Percentiles rank a stretch among this genome's conserved stretches.
These are phyloP conservation scores for Thera britannica DNA, from an alignment of 2,888 invertebrate genomes.

Conservation along the genomic window DNA sequence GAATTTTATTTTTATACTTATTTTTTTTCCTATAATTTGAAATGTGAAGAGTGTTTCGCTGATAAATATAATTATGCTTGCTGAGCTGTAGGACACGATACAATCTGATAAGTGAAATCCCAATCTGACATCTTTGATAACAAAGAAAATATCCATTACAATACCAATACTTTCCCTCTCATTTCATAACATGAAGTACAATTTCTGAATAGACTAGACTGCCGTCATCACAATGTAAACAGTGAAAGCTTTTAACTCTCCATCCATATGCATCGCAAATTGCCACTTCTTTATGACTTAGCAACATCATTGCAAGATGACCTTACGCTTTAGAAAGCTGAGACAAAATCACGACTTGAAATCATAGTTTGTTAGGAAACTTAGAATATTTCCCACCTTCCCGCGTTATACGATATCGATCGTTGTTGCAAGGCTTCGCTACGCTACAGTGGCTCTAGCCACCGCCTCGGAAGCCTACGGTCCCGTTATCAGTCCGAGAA, in stretches of 20 bases:
- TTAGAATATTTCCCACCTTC: slow-evolving; percentile 48
- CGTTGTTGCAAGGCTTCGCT: slow-evolving; percentile 75
- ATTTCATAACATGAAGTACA: slow-evolving; percentile 36
- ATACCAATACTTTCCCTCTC: slow-evolving; percentile 36
- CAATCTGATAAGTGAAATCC: slow-evolving; percentile 21
- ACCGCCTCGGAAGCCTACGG: slow-evolving; percentile 56
- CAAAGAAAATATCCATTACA: slow-evolving; percentile 17
- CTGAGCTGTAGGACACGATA: not conserved
- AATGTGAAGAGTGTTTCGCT: no score
- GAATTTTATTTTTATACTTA: no score
- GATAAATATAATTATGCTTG: no score
- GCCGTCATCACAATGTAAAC: slow-evolving; percentile 24
- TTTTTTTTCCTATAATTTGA: no score
- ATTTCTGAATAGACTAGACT: slow-evolving; percentile 21
- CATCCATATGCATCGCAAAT: slow-evolving; percentile 40
- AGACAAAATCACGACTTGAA: slow-evolving; percentile 32
- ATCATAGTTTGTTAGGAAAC: slow-evolving; percentile 36
- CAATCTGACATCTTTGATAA: slow-evolving; percentile 13
- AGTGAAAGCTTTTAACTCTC: slow-evolving; percentile 50
- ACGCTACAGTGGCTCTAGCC: slow-evolving; percentile 61
- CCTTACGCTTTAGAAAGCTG: slow-evolving; percentile 54
- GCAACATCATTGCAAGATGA: slow-evolving; percentile 49
- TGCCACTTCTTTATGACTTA: slow-evolving; percentile 53
- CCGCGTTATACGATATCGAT: slow-evolving; percentile 75
- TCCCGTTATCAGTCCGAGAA: slow-evolving; percentile 67